These are phyloP conservation scores for Acrossocheilus wenchowensis DNA, from an alignment of 2,797 vertebrate genomes.

Conservation along the genomic window DNA sequence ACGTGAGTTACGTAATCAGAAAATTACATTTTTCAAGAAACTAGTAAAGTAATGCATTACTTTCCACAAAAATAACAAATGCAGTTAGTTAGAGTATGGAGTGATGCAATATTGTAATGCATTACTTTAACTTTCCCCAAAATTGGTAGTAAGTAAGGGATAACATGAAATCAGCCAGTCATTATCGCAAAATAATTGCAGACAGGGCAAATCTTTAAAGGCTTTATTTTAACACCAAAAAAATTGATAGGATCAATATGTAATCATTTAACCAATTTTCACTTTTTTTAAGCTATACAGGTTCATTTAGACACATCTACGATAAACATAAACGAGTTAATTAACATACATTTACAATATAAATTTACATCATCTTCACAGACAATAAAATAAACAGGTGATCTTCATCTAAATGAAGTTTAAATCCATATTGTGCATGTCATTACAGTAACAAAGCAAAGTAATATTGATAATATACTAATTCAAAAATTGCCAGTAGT, in stretches of 20 bases:
- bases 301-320: neutral
- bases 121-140: no score
- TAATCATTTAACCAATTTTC: no score
- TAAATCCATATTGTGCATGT: neutral
- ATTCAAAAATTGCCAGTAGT: no score
- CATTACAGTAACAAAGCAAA: neutral
- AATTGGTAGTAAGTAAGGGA: no score
- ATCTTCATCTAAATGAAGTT: neutral
- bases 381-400: neutral
- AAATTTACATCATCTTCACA: neutral
- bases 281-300: no score
- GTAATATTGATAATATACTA: no score
- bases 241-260: no score
- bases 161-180: neutral
- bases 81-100: no score
- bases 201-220: neutral
- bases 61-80: no score
- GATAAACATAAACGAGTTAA: neutral
- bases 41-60: no score
- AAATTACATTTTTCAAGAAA: neutral
- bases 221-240: no score
- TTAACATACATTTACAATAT: neutral
- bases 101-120: no score
- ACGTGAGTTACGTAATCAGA: neutral
- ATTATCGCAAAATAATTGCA: neutral